phyloP scores from a whole-genome alignment of 2,113 vertebrate species.

The Oenanthe oenanthe region DNA sequence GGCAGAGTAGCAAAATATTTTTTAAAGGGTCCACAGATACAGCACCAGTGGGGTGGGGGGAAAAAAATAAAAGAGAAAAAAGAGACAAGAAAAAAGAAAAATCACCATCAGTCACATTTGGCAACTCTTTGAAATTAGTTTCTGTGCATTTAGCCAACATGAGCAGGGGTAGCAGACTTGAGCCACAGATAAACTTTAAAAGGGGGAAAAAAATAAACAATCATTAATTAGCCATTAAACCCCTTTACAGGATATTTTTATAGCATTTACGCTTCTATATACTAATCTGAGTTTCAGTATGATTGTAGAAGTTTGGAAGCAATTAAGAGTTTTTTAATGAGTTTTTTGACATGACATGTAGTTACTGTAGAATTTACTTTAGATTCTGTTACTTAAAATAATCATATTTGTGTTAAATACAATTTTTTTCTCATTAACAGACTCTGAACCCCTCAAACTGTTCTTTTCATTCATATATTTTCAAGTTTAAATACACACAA shows the following conservation, averaged over 20 bases:
- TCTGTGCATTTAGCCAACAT: background rate
- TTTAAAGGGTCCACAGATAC: background rate
- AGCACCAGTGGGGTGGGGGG: accelerated
- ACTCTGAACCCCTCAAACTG: background rate
- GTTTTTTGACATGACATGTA: background rate
- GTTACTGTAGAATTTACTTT: background rate
- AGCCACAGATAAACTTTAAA: conserved; percentile 15
- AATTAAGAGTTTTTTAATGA: conserved; percentile 33
- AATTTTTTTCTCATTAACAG: background rate
- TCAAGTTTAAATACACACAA: background rate
- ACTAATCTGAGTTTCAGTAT: background rate
- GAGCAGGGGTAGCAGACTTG: background rate
- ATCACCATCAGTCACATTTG: background rate
- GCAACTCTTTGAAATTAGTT: background rate
- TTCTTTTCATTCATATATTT: background rate
- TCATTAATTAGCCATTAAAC: conserved; percentile 17
- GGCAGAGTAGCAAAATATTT: background rate
- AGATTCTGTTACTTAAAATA: background rate
- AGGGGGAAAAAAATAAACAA: conserved; percentile 6
- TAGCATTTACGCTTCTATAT: background rate
- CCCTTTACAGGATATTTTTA: background rate
- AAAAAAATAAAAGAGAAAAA: background rate
- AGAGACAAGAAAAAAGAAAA: background rate
- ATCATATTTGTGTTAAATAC: background rate
- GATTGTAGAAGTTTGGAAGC: conserved; percentile 2